Percentiles rank a stretch among this genome's conserved stretches.
phyloP scores from a whole-genome alignment of 2,888 invertebrate genomes.

The Andrena hattorfiana region DNA sequence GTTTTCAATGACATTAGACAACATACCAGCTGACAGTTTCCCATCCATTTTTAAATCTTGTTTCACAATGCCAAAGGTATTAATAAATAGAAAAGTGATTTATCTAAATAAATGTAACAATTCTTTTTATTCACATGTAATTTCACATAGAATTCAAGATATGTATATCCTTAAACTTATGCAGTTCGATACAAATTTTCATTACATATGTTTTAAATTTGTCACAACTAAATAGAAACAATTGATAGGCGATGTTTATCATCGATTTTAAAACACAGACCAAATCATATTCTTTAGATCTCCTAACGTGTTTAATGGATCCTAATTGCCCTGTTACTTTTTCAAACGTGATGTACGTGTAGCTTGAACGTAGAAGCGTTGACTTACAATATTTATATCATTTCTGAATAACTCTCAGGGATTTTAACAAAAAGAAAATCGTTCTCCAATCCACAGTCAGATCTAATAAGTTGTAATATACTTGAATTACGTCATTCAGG shows the following conservation, averaged over 20 bases:
- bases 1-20: too few species aligned
- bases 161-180: slow-evolving; percentile 13
- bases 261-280: background rate
- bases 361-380: background rate
- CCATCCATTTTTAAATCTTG: background rate
- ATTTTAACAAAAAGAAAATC: background rate
- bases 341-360: background rate
- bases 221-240: slow-evolving; percentile 3
- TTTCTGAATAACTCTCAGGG: background rate
- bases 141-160: slow-evolving; percentile 27
- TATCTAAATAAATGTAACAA: slow-evolving; percentile 41
- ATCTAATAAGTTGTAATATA: slow-evolving; percentile 1
- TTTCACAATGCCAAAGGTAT: background rate
- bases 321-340: background rate
- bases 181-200: slow-evolving; percentile 26
- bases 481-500: slow-evolving; percentile 27
- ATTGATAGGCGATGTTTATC: background rate
- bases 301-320: background rate
- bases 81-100: background rate
- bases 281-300: background rate
- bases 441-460: background rate
- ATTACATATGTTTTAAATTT: background rate
- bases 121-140: slow-evolving; percentile 41
- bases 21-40: background rate
- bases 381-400: background rate